Evolutionary conservation across 2,888 invertebrate genomes (phyloP), one percentile per base, ranked within the genome.

Genomic region (Unio delphinus): DNA sequence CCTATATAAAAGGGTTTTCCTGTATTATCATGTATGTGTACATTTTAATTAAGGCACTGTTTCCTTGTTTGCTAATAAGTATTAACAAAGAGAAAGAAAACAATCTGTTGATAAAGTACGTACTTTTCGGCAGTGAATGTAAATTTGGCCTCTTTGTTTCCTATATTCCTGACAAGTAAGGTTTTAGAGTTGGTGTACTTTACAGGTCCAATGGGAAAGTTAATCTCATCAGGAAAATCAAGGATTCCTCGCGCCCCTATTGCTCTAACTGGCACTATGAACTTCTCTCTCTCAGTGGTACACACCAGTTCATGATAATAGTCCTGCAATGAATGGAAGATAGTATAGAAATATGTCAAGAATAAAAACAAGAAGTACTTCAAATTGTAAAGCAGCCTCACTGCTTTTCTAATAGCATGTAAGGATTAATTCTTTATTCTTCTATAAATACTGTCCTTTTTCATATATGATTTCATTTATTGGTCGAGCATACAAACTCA

Each of bases 171-270:
- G 26, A 93, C 88, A 4, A 92, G 87, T 59, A 93, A 82, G 3
- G 91, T 89, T 78, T 91, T 91, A 60, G 90, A 89, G 5, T 90
- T 90, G 8, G 88, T 65, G 62, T 92, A 90, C 82, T 92, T 92
- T 2, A 93, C 91, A 1, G 92, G 91, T n/a, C 92, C 91, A 26
- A 88, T 84, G 17, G 91, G 91, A 73, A 93, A 85, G 58, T 88
- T 86, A 34, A 93, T 90, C 23, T 88, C 82, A 88, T 93, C 93
- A 0, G 93, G 93, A 74, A 93, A 91, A 82, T 93, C 92, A 7
- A 93, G 86, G 20, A 93, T 83, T 1, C 93, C 92, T 74, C 93
- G 86, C 2, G 92, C 91, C 34, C 92, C 92, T 61, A 93, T 89
- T 7, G 92, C 93, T 90, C 83, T 75, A 15, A 90, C 86, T 4